A percentile compares a stretch with the other conserved stretches of the same genome.
phyloP scores from a whole-genome alignment of 2,888 invertebrate genomes.

The Lordiphosa fenestrarum region DNA sequence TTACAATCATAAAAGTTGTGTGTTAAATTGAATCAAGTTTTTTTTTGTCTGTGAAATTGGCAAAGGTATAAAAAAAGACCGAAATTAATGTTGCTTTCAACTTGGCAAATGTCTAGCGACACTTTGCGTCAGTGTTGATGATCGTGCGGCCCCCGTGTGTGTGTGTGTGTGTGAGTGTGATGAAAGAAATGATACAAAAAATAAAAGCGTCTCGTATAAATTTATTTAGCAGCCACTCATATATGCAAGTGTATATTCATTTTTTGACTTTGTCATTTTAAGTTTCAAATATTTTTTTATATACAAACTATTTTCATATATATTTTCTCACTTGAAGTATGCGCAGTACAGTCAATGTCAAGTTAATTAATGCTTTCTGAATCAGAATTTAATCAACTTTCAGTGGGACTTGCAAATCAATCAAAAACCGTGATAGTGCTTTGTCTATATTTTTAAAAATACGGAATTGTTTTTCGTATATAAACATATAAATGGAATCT shows the following conservation, averaged over 20 bases:
- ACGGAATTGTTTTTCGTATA: too few relatives aligned
- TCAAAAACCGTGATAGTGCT: too few relatives aligned
- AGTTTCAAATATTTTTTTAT: slow-evolving; percentile 26
- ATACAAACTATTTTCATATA: too few relatives aligned
- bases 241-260: slow-evolving; percentile 9
- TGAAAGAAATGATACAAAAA: slow-evolving; percentile 66
- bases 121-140: slow-evolving; percentile 56
- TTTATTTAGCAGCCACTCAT: slow-evolving; percentile 47
- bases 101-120: slow-evolving; percentile 64
- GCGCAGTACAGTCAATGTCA: too few relatives aligned
- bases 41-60: slow-evolving; percentile 16
- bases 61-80: slow-evolving; percentile 18
- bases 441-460: too few relatives aligned
- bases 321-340: too few relatives aligned
- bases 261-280: slow-evolving; percentile 50
- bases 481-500: too few relatives aligned
- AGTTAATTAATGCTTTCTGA: too few relatives aligned
- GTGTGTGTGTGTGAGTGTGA: slow-evolving; percentile 27
- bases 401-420: too few relatives aligned
- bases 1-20: slow-evolving; percentile 1
- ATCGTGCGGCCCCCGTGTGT: slow-evolving; percentile 18
- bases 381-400: too few relatives aligned
- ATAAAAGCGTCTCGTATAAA: slow-evolving; percentile 44
- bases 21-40: slow-evolving; percentile 3
- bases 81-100: slow-evolving; percentile 54